Evolutionary conservation across 2,113 vertebrate genomes (phyloP), one percentile per base, ranked within the genome.

Genomic region (Gambusia holbrooki): DNA sequence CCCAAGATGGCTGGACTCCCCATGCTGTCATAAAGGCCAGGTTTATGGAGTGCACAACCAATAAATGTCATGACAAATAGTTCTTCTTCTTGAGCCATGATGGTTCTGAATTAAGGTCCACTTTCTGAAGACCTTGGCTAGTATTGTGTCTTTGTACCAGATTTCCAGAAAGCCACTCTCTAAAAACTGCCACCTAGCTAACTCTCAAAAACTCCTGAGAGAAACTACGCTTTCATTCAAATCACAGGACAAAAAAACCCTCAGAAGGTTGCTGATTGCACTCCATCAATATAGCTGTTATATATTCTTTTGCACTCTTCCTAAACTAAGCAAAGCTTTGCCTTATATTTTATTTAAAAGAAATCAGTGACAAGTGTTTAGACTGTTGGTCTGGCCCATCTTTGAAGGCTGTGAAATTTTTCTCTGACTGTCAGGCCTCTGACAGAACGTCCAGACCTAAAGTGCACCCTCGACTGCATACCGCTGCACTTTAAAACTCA

Each of bases 321-420:
- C 45, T 17, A 48, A 48, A 48, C 45, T 12, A 42, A 5, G 30
- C 71, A 65, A 33, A 69, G 45, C 12, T 54, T 42, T 80, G 61
- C 61, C 17, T 74, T 17, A 29, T 28, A 33, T 79, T 68, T 64
- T 29, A 69, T 35, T 27, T 5, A 28, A 28, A 40, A 27, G 27
- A 9, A 62, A 5, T 61, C 7, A 37, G 58, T 19, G 54, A 62
- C 48, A 62, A 74, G 29, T 27, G 35, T 70, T 28, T n/a, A 67
- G 7, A 35, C 27, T 61, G 14, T 63, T 48, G 62, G 69, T 35
- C 27, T 2, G 1, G 25, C 25, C 74, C n/a, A 1, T 67, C 42
- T 76, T 27, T 81, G 69, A 68, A 62, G 15, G 68, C 63, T 62
- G 64, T 48, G 54, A 25, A 60, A 15, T 27, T 62, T 35, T 76